Evolutionary conservation across 1,140 invertebrate genomes (phyloP).

Genomic region (Fopius arisanus): DNA sequence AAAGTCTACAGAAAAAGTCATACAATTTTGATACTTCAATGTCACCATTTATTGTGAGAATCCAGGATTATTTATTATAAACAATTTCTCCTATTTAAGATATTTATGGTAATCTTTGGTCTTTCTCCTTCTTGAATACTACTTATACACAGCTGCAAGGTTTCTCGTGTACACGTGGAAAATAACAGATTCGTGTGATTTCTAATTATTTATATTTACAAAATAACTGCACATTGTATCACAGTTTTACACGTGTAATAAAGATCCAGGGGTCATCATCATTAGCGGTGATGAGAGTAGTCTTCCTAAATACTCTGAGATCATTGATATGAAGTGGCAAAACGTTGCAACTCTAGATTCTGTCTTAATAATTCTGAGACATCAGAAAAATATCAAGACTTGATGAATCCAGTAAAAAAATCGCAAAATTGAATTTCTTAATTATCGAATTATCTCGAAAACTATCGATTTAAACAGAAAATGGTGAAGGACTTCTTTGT

Average conservation of each 20-base stretch:
- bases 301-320: not conserved
- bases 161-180: not conserved
- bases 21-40: not conserved
- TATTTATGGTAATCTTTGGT: not conserved
- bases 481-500: too few species aligned
- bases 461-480: too few species aligned
- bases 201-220: not conserved
- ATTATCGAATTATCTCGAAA: too few species aligned
- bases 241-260: not conserved
- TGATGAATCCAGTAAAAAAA: too few species aligned
- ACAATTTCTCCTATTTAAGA: not conserved
- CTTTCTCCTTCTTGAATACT: too few species aligned
- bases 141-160: not conserved
- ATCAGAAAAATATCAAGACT: too few species aligned
- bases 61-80: not conserved
- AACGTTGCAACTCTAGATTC: too few species aligned
- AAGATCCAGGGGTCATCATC: not conserved
- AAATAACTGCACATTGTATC: not conserved
- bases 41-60: not conserved
- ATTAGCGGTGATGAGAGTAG: not conserved
- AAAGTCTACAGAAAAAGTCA: not conserved
- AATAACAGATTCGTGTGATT: not conserved
- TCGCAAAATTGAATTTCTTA: too few species aligned
- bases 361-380: too few species aligned
- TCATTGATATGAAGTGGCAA: not conserved